Conservation (phyloP, 2,888 invertebrate species). For the Minunthozetes semirufus region DNA sequence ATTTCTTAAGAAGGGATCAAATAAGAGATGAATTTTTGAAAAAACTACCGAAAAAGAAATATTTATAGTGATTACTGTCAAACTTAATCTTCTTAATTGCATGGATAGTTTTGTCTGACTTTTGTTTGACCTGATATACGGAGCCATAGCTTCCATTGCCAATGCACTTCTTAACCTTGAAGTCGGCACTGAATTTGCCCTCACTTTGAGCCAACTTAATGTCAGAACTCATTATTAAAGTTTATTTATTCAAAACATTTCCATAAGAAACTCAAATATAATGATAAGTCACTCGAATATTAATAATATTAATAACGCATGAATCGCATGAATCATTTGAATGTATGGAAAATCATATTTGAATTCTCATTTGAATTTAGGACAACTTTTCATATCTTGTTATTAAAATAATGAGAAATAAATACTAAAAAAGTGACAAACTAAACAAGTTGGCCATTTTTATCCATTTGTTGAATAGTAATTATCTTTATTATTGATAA, state of each 20-base stretch:
- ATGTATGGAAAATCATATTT: too few relatives aligned
- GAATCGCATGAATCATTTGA: too few relatives aligned
- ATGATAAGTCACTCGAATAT: too few relatives aligned
- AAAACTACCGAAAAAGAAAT: neutral
- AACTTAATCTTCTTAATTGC: neutral
- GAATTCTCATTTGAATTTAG: too few relatives aligned
- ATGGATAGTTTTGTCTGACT: neutral
- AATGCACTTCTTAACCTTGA: neutral
- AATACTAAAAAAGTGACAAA: too few relatives aligned
- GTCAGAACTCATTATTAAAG: neutral
- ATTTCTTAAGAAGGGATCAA: neutral
- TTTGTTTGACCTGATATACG: neutral
- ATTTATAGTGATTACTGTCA: neutral
- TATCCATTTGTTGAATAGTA: too few relatives aligned
- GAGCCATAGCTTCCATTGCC: neutral
- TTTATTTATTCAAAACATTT: neutral
- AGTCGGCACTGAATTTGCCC: neutral
- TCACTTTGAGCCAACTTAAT: neutral
- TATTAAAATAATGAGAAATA: too few relatives aligned
- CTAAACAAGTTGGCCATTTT: too few relatives aligned
- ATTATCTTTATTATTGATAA: too few relatives aligned
- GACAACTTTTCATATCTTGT: too few relatives aligned
- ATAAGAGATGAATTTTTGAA: neutral
- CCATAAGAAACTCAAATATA: neutral
- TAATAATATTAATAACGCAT: too few relatives aligned